Evolutionary conservation across 1,140 invertebrate genomes (phyloP).

Genomic region (Acromyrmex echinatior): DNA sequence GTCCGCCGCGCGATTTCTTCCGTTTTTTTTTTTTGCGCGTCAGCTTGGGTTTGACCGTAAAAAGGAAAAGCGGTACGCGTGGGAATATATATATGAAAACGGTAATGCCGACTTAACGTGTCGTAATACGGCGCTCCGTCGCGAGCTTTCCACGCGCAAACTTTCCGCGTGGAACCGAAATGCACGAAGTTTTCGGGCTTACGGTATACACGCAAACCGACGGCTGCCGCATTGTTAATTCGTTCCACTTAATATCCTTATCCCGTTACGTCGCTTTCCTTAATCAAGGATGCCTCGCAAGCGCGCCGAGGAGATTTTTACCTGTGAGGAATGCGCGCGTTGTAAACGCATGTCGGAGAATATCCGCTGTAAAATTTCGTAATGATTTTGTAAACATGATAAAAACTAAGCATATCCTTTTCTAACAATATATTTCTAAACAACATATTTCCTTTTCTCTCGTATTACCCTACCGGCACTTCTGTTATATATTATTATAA

Average conservation of each 20-base stretch:
- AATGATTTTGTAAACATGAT: neutral
- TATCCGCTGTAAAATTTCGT: neutral
- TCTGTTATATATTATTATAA: neutral
- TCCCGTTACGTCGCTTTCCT: constrained; percentile 41
- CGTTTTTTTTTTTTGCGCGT: neutral
- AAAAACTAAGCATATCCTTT: too few relatives aligned
- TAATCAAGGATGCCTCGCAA: constrained; percentile 29
- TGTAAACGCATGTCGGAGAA: neutral
- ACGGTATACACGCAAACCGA: neutral
- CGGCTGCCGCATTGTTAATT: constrained; percentile 47
- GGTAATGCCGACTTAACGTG: constrained; percentile 50
- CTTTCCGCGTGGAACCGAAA: constrained; percentile 2
- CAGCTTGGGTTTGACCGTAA: neutral
- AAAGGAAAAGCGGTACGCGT: neutral
- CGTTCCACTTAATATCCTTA: constrained; percentile 55
- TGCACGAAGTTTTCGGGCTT: constrained; percentile 31
- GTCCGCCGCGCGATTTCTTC: neutral
- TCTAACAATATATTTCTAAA: too few relatives aligned
- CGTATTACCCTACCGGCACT: neutral
- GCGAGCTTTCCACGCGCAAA: constrained; percentile 1
- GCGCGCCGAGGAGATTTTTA: constrained; percentile 3
- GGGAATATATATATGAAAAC: constrained; percentile 71
- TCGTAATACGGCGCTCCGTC: constrained; percentile 17
- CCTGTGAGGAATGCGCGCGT: neutral
- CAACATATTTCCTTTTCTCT: neutral